These are phyloP conservation scores for Phalanger gymnotis DNA, from an alignment of 2,797 vertebrate genomes.

Conservation along the genomic window DNA sequence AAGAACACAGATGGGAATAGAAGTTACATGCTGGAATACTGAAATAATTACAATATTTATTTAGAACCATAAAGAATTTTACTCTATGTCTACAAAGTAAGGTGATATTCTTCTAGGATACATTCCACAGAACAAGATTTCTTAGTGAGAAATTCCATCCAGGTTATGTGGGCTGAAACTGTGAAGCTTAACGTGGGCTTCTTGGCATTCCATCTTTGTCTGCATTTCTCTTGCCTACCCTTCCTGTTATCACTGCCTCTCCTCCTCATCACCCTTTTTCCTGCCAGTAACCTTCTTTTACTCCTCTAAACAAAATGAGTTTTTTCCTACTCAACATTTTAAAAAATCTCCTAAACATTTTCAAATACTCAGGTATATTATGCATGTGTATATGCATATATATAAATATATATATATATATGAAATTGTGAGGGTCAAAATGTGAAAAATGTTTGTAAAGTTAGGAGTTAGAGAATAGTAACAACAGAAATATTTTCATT, in stretches of 20 bases:
- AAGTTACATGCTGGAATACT: slow-evolving; percentile 2
- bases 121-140: not conserved
- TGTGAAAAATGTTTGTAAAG: not conserved
- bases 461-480: not conserved
- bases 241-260: not conserved
- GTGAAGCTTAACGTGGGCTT: not conserved
- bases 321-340: slow-evolving; percentile 4
- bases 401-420: not conserved
- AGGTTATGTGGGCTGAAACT: not conserved
- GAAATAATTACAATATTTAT: slow-evolving; percentile 51
- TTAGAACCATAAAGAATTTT: slow-evolving; percentile 26
- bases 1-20: slow-evolving; percentile 57
- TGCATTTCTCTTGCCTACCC: not conserved
- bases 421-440: not conserved
- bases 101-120: not conserved
- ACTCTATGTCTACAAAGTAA: slow-evolving; percentile 45
- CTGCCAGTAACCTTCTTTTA: not conserved
- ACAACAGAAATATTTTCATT: not conserved
- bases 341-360: slow-evolving; percentile 2
- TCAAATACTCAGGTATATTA: not conserved
- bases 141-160: not conserved
- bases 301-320: not conserved
- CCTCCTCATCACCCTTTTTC: not conserved
- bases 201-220: not conserved
- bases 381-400: not conserved